A percentile compares a stretch with the other conserved stretches of the same genome.
These are phyloP conservation scores for Cyclura pinguis DNA, from an alignment of 2,797 vertebrate species.

Conservation along the genomic window DNA sequence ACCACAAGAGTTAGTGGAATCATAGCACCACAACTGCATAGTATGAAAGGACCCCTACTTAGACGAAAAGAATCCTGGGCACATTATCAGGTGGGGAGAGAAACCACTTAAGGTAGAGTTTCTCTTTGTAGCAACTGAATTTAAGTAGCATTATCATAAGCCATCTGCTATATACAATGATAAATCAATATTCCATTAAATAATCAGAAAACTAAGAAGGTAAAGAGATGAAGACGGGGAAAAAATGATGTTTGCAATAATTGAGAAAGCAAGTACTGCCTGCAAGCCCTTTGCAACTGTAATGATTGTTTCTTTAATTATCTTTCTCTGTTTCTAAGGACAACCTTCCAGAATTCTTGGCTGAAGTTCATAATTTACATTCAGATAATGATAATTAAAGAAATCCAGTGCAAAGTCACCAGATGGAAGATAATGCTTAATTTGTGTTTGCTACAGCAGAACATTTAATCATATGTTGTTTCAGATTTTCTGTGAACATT, in stretches of 20 bases:
- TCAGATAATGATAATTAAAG: slow-evolving; percentile 82
- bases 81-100: neutral
- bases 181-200: slow-evolving; percentile 81
- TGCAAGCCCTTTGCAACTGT: slow-evolving; percentile 51
- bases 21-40: too few species aligned
- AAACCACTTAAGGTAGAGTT: slow-evolving; percentile 48
- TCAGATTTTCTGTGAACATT: slow-evolving; percentile 66
- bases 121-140: slow-evolving; percentile 70
- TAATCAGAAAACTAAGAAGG: slow-evolving; percentile 68
- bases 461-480: slow-evolving; percentile 72
- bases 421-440: slow-evolving; percentile 80
- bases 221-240: slow-evolving; percentile 57
- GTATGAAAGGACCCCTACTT: neutral
- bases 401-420: slow-evolving; percentile 76
- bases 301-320: slow-evolving; percentile 70
- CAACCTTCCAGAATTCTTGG: slow-evolving; percentile 74
- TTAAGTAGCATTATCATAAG: slow-evolving; percentile 71
- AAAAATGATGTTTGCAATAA: slow-evolving; percentile 60
- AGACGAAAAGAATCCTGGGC: neutral
- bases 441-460: slow-evolving; percentile 74
- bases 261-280: slow-evolving; percentile 62
- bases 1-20: too few species aligned
- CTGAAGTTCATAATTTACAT: slow-evolving; percentile 79
- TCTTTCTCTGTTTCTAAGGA: slow-evolving; percentile 69
- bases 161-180: slow-evolving; percentile 77